Percentiles rank a stretch among this genome's conserved stretches.
phyloP scores from a whole-genome alignment of 2,113 vertebrate genomes.

The Colossoma macropomum region DNA sequence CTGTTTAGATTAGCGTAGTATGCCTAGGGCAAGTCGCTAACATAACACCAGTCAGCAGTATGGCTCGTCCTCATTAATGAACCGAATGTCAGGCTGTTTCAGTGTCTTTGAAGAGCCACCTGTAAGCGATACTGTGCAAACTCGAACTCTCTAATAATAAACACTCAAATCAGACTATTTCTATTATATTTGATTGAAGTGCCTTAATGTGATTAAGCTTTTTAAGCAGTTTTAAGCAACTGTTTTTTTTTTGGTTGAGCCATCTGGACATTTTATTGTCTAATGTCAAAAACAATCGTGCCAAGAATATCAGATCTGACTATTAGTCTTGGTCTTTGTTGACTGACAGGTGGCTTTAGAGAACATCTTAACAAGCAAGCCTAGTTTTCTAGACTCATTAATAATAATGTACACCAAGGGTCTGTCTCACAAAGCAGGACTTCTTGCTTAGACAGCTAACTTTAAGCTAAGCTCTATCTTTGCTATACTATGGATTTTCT shows the following conservation, averaged over 20 bases:
- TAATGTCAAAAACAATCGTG: not conserved
- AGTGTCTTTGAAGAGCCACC: not conserved
- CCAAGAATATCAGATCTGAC: not conserved
- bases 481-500: no score
- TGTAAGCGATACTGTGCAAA: not conserved
- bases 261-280: no score
- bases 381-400: no score
- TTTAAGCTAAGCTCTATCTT: no score
- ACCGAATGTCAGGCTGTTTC: not conserved
- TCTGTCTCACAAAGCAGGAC: no score
- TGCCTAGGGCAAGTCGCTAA: constrained; percentile 37
- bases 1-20: constrained; percentile 30
- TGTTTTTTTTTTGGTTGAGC: no score
- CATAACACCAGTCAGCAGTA: not conserved
- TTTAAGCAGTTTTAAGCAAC: not conserved
- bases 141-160: not conserved
- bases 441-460: no score
- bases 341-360: no score
- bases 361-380: no score
- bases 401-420: no score
- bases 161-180: not conserved
- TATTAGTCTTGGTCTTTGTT: not conserved
- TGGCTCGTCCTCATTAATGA: constrained; percentile 20
- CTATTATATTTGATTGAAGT: not conserved
- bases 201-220: not conserved